phyloP scores from a whole-genome alignment of 2,113 vertebrate species.

The Euleptes europaea region DNA sequence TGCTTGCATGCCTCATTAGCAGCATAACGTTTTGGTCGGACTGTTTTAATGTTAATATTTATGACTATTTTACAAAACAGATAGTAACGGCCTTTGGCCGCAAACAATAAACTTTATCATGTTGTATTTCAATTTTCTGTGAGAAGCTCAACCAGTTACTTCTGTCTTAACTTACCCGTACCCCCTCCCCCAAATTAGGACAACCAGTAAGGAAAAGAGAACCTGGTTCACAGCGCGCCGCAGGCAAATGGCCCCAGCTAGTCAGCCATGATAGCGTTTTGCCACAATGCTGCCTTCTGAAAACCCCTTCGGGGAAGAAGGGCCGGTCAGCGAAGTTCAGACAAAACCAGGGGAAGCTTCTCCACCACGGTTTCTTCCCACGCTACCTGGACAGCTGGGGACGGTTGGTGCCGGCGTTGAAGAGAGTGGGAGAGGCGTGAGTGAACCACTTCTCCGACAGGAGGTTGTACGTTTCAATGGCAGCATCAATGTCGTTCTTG shows the following conservation, averaged over 20 bases:
- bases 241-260: not conserved
- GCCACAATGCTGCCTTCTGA: not conserved
- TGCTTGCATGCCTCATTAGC: no score
- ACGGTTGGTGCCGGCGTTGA: slow-evolving; percentile 94
- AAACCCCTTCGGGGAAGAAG: not conserved
- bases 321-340: fast-evolving
- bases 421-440: slow-evolving; percentile 94
- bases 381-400: slow-evolving; percentile 93
- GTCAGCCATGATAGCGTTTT: not conserved
- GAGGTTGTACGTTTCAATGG: slow-evolving; percentile 94
- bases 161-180: no score
- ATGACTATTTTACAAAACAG: no score
- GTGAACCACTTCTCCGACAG: slow-evolving; percentile 97
- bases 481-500: slow-evolving; percentile 85
- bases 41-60: no score
- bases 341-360: not conserved
- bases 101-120: no score
- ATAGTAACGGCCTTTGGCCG: no score
- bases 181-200: not conserved
- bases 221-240: no score
- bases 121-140: not conserved
- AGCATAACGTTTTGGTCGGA: no score
- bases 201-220: not conserved
- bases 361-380: fast-evolving
- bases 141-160: no score